Evolutionary conservation across 1,140 invertebrate genomes (phyloP).

Genomic region (Hirudo medicinalis): DNA sequence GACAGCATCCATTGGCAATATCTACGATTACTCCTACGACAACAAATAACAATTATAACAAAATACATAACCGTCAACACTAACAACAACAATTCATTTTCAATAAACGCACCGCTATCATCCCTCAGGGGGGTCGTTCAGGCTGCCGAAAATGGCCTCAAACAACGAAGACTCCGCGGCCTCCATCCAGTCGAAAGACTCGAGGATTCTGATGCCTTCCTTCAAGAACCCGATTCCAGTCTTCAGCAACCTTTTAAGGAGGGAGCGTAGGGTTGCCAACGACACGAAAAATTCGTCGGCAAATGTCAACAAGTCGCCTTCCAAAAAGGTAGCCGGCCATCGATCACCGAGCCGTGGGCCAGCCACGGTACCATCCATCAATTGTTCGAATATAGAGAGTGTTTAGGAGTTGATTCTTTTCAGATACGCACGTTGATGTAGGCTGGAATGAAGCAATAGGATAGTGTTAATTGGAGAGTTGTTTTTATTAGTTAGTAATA

Average conservation of each 20-base stretch:
- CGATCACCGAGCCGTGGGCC: background rate
- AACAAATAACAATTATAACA: no score
- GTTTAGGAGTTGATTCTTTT: no score
- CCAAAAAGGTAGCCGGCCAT: background rate
- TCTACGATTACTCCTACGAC: no score
- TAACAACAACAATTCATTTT: no score
- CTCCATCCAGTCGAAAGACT: background rate
- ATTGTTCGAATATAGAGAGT: no score
- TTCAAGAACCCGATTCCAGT: conserved; percentile 1
- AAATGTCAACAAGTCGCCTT: conserved; percentile 2
- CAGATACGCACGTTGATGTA: no score
- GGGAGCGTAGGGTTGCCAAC: background rate
- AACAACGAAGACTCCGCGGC: background rate
- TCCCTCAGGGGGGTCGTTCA: background rate
- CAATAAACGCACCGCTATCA: background rate
- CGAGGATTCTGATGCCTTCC: background rate
- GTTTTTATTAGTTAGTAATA: no score
- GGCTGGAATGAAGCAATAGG: no score
- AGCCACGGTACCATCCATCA: no score
- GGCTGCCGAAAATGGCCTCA: background rate
- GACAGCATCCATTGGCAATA: no score
- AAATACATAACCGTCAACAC: no score
- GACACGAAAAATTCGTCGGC: background rate
- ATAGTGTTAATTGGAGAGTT: no score
- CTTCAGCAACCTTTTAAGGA: background rate